Evolutionary conservation across 2,888 invertebrate genomes (phyloP), one percentile per base, ranked within the genome.

Genomic region (Drosophila cognata): DNA sequence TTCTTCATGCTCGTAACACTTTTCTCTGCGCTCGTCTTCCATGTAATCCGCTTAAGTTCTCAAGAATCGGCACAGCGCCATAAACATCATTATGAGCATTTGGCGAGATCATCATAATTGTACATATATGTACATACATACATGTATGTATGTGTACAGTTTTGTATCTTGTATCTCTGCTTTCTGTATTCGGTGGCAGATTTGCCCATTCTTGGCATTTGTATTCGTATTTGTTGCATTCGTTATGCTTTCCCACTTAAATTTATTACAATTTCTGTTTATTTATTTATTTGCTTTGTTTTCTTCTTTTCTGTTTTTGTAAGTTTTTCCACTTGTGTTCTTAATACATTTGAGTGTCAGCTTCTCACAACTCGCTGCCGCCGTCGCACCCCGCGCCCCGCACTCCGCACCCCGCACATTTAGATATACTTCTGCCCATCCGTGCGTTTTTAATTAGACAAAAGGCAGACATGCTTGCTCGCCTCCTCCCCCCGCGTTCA

Each of bases 1-100:
- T 43, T 70, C 53, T 59, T 50, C 16, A 50, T 61, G 84, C 72
- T 76, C 74, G 90, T 90, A 86, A 88, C 90, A 88, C 86, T 86
- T 90, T 86, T 36, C 68, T 25, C 46, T 25, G 21, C 46, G 46
- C 25, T 46, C 46, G 46, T 16, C 82, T 66, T 65, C 43, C 63
- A 29, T 76, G 65, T 82, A 86, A 86, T 88, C 85, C 86, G 90
- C 85, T 86, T 86, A 86, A 80, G 84, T 86, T 86, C 86, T 80
- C 70, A 63, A 74, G 88, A 90, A 86, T 88, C 89, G 76, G 90
- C 83, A 86, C 82, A 81, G 55, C 69, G 65, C 51, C 88, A 87
- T 84, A 76, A 82, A 76, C 79, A 68, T 76, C 72, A 84, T 76
- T 50, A 84, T 84, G 60, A 76, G 56, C 59, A 61, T 57, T 53